Evolutionary conservation across 2,113 vertebrate species (phyloP), one percentile per base, ranked within the genome.

Genomic region (Eptatretus burgeri): DNA sequence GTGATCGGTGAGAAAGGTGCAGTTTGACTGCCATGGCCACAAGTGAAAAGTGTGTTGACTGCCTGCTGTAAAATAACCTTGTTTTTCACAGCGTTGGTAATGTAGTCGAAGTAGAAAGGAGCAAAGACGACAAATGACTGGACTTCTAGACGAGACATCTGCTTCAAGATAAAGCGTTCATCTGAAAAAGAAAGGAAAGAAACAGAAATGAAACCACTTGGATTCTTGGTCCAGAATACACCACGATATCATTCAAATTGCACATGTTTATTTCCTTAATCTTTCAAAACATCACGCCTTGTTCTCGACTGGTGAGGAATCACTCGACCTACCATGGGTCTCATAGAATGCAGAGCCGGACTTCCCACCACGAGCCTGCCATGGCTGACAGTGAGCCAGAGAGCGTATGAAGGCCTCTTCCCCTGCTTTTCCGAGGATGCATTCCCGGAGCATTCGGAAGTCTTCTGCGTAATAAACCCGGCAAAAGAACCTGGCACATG

Each of bases 81-180:
- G 67, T 93, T 86, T 65, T 93, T 85, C 69, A 91, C 86, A 13
- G 88, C 86, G 67, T 87, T 89, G 14, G 75, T 87, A 69, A 98
- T 96, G 71, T 98, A 93, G 67, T 70, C 91, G 76, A 98, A 98
- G 75, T 98, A 98, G 67, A 95, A 81, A 1, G 91, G 89, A 2
- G 91, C 89, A 60, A 98, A 98, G 73, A 94, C 91, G 2, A 98
- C 77, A 75, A 98, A 98, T 1, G 88, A 98, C 76, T 96, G 88
- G 52, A 98, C 91, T 77, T 98, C 89, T 67, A 98, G 75, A 64
- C 89, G 74, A 69, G 91, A 89, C 91, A 98, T 96, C 73, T 98
- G 91, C 73, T 98, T 98, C 75, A 98, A 73, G 74, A 98, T 98
- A 74, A 96, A 96, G 53, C 91, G 78, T 66, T 96, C 86, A 72